Conservation (phyloP, 2,113 vertebrate species). For the Paramisgurnus dabryanus region DNA sequence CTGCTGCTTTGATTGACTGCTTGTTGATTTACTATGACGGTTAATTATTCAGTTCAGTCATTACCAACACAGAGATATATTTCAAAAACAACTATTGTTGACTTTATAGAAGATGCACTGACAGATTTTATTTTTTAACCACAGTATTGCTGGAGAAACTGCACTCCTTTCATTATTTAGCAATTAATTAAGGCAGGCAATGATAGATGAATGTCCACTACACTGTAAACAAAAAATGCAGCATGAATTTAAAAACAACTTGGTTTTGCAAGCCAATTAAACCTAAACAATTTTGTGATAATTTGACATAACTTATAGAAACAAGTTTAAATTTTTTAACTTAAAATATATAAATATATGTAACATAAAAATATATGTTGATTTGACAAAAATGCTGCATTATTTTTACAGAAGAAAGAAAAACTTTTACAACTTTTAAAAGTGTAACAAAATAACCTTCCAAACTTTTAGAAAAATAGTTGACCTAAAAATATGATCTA, state of each 20-base stretch:
- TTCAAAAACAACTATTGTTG: conserved; percentile 29
- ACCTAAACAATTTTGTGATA: too few species aligned
- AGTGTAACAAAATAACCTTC: too few species aligned
- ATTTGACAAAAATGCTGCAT: conserved; percentile 52
- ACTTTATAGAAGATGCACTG: conserved; percentile 25
- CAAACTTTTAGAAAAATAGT: conserved; percentile 46
- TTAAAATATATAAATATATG: too few species aligned
- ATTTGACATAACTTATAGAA: too few species aligned
- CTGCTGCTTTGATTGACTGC: conserved; percentile 24
- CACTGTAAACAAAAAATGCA: conserved; percentile 56
- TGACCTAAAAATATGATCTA: conserved; percentile 26
- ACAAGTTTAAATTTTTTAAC: too few species aligned
- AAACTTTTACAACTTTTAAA: conserved; percentile 37
- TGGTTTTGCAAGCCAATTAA: too few species aligned
- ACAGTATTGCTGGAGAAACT: neutral
- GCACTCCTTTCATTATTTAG: neutral
- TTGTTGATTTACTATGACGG: conserved; percentile 25
- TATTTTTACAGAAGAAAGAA: conserved; percentile 6
- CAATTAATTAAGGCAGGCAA: conserved; percentile 50
- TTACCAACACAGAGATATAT: conserved; percentile 31
- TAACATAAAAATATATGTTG: too few species aligned
- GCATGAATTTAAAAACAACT: neutral
- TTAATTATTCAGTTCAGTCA: conserved; percentile 40
- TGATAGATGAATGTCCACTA: conserved; percentile 57
- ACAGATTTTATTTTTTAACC: conserved; percentile 16